Base-by-base conservation (phyloP, 2,888 invertebrate species). In the Hydroisotoma schaefferi region DNA sequence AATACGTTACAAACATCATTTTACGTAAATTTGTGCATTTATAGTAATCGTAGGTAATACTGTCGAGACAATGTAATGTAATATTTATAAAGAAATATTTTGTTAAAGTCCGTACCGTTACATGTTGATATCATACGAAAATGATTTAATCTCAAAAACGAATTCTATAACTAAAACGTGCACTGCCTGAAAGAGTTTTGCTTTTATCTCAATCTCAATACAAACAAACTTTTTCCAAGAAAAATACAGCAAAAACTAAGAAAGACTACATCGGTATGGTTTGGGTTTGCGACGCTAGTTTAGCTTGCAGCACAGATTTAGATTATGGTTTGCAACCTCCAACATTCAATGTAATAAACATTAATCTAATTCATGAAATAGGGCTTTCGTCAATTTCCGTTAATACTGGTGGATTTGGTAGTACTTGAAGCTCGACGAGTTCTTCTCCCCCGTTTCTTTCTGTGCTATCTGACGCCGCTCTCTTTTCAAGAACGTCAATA, bases 391-490 rank as follows among this genome's bases (percentile, higher is more conserved):
- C 71, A 59, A 65, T 64, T 56, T 70, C 69, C 55, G 68, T 61
- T 20, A 70, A 55, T 55, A 71, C 66, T 37, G 71, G 71, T 18
- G 71, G 71, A 60, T 71, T 69, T 1, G 71, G 71, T 43, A 71
- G 53, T 22, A 63, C 66, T 64, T 71, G 71, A 12, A 71, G 62
- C 58, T 71, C 69, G 2, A 69, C 63, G 12, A 69, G 55, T 26
- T 71, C 69, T 18, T 69, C 68, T 20, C 33, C 40, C 20, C 64
- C 63, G 23, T 55, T 33, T 43, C 29, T 22, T 28, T 46, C 46
- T 23, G 20, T 46, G 15, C 46, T 25, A 3, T 46, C 46, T 18
- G 46, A 22, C 22, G n/a, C n/a, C 29, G 37, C 54, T 15, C 57
- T 27, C 28, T 57, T 47, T 37, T 64, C 63, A 28, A 65, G 47